These are phyloP conservation scores for Setipinna tenuifilis DNA, from an alignment of 2,797 vertebrate species.

Conservation along the genomic window DNA sequence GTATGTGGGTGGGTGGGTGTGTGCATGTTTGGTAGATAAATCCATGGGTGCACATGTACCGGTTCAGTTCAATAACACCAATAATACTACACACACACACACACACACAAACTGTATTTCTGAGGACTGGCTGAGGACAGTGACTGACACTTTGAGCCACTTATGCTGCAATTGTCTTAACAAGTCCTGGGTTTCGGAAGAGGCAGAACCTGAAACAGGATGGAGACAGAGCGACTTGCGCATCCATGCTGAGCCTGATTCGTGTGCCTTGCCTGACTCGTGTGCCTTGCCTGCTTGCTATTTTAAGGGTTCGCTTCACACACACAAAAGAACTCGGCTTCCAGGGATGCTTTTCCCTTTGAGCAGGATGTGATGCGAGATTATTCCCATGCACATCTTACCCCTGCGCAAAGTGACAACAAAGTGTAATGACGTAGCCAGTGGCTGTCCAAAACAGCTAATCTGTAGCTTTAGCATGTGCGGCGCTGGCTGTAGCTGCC, in stretches of 20 bases:
- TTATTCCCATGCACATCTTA: neutral
- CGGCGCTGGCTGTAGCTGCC: neutral
- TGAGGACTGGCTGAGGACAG: neutral
- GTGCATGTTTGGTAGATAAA: neutral
- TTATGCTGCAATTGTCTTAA: neutral
- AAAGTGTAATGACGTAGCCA: slow-evolving; percentile 5
- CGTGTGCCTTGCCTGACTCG: neutral
- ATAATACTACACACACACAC: neutral
- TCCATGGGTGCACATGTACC: neutral
- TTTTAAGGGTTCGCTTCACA: neutral
- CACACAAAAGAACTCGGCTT: neutral
- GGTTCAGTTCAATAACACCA: too few relatives aligned
- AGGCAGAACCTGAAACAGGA: neutral
- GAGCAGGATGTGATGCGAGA: neutral
- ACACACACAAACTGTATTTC: neutral
- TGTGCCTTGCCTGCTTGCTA: neutral
- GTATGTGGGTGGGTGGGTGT: neutral
- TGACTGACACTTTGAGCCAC: neutral
- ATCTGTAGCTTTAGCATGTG: neutral
- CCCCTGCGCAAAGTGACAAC: neutral
- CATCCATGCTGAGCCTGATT: neutral
- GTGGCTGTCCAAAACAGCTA: neutral
- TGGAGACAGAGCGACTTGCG: neutral
- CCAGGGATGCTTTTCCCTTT: neutral
- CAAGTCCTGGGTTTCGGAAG: neutral